phyloP scores from a whole-genome alignment of 2,113 vertebrate genomes.

The Saimiri boliviensis region DNA sequence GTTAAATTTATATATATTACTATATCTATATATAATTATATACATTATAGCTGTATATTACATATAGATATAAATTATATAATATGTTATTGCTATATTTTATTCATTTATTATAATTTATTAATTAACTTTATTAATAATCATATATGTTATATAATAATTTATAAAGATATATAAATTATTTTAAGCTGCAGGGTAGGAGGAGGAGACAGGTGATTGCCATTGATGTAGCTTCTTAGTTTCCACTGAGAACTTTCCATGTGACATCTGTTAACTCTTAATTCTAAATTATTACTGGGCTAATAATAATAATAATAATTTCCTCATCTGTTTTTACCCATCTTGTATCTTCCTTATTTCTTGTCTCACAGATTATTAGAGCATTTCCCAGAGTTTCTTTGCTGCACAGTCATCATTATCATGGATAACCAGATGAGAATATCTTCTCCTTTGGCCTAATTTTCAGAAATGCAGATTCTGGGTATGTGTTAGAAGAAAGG shows the following conservation, averaged over 20 bases:
- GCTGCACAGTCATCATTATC: not conserved
- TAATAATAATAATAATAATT: not conserved
- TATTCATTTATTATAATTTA: no score
- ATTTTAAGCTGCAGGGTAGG: not conserved
- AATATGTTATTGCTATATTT: no score
- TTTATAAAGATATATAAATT: not conserved
- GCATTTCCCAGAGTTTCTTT: not conserved
- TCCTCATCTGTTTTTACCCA: not conserved
- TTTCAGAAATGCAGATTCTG: constrained; percentile 29
- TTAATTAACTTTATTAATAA: no score
- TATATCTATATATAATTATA: no score
- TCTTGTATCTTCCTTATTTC: not conserved
- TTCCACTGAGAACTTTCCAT: not conserved
- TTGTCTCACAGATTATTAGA: not conserved
- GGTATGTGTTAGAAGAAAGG: not conserved
- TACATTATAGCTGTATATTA: no score
- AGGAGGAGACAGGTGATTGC: not conserved
- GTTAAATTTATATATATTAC: no score
- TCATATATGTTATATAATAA: no score
- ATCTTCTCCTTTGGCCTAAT: not conserved
- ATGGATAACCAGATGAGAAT: not conserved
- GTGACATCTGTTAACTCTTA: not conserved
- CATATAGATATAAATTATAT: no score
- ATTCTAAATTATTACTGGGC: not conserved
- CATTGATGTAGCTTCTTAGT: not conserved